Conservation (phyloP, 1,140 invertebrate genomes). For the Aphelenchoides fujianensis region DNA sequence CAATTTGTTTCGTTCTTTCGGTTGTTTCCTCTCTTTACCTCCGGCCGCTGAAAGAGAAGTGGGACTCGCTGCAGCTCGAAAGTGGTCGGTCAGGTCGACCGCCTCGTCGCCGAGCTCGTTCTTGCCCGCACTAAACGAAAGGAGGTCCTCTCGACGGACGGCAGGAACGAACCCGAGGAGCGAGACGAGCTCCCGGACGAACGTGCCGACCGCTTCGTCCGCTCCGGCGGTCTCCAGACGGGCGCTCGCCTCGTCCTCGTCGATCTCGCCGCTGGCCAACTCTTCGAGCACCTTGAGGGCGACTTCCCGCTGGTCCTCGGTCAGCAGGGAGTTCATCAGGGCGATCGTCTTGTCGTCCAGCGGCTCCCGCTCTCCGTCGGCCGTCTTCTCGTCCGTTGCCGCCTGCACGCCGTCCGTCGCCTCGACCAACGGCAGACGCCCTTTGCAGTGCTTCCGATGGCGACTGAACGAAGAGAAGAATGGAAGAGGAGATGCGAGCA, state of each 20-base stretch:
- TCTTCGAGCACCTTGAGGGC: neutral
- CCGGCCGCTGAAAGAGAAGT: neutral
- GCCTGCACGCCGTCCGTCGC: too few relatives aligned
- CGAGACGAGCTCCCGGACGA: neutral
- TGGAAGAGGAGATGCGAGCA: neutral
- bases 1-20: neutral
- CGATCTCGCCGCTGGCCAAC: neutral
- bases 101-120: neutral
- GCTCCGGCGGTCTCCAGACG: neutral
- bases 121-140: too few relatives aligned
- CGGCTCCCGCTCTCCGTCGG: too few relatives aligned
- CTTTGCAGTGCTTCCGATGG: slow-evolving; percentile 10
- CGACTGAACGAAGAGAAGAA: neutral
- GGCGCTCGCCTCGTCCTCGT: neutral
- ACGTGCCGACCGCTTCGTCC: neutral
- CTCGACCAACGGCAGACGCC: too few relatives aligned
- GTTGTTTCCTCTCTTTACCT: neutral
- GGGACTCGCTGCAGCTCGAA: too few relatives aligned
- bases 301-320: neutral
- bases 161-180: too few relatives aligned
- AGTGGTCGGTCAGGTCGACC: neutral
- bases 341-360: too few relatives aligned
- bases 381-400: too few relatives aligned
- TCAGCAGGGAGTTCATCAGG: too few relatives aligned
- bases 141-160: too few relatives aligned